A percentile compares a stretch with the other conserved stretches of the same genome.
Conservation (phyloP, 1,140 invertebrate genomes). For the Cotesia chilonis region DNA sequence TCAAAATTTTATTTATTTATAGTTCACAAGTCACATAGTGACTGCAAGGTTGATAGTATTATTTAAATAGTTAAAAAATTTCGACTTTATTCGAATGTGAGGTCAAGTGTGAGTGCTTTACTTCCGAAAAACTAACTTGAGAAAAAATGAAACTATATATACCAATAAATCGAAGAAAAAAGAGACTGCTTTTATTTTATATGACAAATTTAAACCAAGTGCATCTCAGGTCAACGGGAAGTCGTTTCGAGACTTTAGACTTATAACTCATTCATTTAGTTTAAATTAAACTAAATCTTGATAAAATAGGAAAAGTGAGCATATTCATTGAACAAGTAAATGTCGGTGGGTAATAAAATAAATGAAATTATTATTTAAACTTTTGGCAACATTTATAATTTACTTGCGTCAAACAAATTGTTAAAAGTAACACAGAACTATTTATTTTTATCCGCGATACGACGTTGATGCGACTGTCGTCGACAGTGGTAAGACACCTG, state of each 20-base stretch:
- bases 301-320: background rate
- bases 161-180: background rate
- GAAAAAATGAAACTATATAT: too few relatives aligned
- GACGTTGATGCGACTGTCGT: slow-evolving; percentile 22
- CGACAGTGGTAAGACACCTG: slow-evolving; percentile 32
- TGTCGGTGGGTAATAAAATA: too few relatives aligned
- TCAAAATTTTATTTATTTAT: too few relatives aligned
- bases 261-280: background rate
- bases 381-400: slow-evolving; percentile 3
- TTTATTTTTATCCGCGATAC: background rate
- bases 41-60: too few relatives aligned
- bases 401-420: slow-evolving; percentile 28
- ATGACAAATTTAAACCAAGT: slow-evolving; percentile 3
- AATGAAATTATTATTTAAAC: background rate
- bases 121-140: too few relatives aligned
- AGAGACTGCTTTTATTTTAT: background rate
- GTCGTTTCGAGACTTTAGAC: background rate
- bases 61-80: too few relatives aligned
- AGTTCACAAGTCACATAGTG: too few relatives aligned
- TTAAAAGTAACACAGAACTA: background rate
- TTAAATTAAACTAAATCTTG: background rate
- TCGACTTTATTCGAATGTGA: too few relatives aligned
- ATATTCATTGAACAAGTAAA: too few relatives aligned
- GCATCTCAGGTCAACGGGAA: slow-evolving; percentile 16
- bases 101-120: too few relatives aligned